These are phyloP conservation scores for Cossypha dichroa DNA, from an alignment of 2,797 vertebrate species.

Conservation along the genomic window DNA sequence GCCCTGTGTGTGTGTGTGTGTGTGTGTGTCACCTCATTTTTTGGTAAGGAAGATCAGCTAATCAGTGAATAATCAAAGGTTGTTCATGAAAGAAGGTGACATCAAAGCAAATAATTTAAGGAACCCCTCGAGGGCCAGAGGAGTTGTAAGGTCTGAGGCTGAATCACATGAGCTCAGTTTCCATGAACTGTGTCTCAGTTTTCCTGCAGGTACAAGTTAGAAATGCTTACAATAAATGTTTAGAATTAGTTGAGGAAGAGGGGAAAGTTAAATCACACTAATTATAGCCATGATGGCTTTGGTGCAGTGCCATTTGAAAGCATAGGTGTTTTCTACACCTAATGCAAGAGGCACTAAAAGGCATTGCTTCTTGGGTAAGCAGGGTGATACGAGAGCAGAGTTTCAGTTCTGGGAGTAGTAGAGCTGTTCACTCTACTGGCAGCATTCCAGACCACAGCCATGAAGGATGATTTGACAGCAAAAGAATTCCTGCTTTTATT, in stretches of 20 bases:
- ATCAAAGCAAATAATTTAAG: conserved; percentile 72
- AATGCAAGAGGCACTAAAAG: not conserved
- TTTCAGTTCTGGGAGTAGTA: not conserved
- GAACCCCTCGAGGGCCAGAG: conserved; percentile 72
- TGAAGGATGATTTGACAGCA: not conserved
- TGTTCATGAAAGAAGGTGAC: conserved; percentile 68
- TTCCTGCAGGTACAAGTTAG: conserved; percentile 72
- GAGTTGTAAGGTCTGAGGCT: conserved; percentile 69
- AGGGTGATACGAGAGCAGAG: not conserved
- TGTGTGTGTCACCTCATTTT: not conserved
- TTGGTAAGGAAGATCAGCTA: conserved; percentile 52
- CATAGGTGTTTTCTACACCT: not conserved
- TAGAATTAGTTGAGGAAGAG: conserved; percentile 45
- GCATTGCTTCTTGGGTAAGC: not conserved
- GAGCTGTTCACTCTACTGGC: not conserved
- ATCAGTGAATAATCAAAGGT: conserved; percentile 42
- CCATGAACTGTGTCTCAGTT: conserved; percentile 68
- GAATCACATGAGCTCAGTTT: conserved; percentile 69
- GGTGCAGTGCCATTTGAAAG: conserved; percentile 27
- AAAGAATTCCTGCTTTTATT: not conserved
- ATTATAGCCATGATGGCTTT: conserved; percentile 30
- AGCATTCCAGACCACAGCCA: not conserved
- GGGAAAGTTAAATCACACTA: conserved; percentile 34
- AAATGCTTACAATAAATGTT: conserved; percentile 58
- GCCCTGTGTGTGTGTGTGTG: not conserved